A percentile compares a stretch with the other conserved stretches of the same genome.
phyloP scores from a whole-genome alignment of 2,797 vertebrate species.

The Tapirus indicus region DNA sequence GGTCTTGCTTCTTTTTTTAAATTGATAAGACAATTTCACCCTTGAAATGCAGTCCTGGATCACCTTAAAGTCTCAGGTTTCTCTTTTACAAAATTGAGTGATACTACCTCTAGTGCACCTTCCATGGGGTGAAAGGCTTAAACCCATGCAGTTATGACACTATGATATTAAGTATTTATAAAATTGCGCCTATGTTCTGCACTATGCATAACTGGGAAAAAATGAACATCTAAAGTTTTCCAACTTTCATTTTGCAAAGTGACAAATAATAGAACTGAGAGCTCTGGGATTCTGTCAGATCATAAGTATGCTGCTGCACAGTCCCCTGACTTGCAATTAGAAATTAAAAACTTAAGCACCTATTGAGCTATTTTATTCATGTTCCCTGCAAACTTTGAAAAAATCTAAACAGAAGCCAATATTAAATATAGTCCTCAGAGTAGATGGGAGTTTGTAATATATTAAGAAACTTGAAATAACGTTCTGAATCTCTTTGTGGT shows the following conservation, averaged over 20 bases:
- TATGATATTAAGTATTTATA: neutral
- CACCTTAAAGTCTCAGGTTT: neutral
- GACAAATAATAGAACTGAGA: neutral
- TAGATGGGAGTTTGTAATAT: neutral
- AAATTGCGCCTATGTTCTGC: neutral
- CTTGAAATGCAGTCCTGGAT: neutral
- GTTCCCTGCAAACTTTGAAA: neutral
- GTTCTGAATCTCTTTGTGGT: constrained; percentile 7
- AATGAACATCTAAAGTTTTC: neutral
- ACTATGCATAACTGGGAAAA: neutral
- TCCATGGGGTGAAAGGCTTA: neutral
- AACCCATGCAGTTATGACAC: neutral
- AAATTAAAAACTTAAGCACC: neutral
- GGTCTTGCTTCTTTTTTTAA: neutral
- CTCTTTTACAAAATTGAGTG: neutral
- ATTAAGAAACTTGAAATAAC: constrained; percentile 19
- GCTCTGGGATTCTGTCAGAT: neutral
- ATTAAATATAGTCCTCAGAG: neutral
- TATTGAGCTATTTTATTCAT: neutral
- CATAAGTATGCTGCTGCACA: accelerated
- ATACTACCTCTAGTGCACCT: neutral
- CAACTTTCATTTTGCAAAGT: constrained; percentile 23
- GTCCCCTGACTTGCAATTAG: neutral
- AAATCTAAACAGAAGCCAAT: neutral
- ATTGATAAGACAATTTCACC: neutral